A percentile compares a stretch with the other conserved stretches of the same genome.
These are phyloP conservation scores for Oreochromis tanganicae DNA, from an alignment of 2,113 vertebrate species.

Conservation along the genomic window DNA sequence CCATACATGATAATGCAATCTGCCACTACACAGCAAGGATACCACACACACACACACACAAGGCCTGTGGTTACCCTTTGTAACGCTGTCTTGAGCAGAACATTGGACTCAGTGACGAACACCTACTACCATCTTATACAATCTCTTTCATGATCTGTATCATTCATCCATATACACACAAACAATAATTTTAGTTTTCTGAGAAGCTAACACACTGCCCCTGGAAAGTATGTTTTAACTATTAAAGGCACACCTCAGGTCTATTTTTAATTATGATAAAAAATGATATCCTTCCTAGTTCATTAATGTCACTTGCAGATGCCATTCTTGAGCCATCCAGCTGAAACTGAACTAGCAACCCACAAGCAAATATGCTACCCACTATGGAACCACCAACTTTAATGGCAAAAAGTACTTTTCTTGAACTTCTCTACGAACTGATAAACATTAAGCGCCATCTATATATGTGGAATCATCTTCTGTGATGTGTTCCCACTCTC, in stretches of 20 bases:
- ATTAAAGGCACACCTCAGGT: background rate
- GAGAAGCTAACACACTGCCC: background rate
- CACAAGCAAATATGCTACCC: background rate
- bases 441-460: too few relatives aligned
- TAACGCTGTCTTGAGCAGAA: background rate
- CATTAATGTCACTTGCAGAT: background rate
- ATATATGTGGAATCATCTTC: too few relatives aligned
- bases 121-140: background rate
- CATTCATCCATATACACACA: background rate
- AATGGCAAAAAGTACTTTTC: background rate
- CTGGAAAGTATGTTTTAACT: background rate
- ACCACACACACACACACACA: background rate
- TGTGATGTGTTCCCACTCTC: too few relatives aligned
- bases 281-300: background rate
- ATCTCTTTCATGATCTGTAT: background rate
- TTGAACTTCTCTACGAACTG: too few relatives aligned
- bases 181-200: background rate
- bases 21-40: background rate
- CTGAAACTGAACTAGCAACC: background rate
- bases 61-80: background rate
- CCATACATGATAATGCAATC: conserved; percentile 38
- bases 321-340: background rate
- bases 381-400: background rate
- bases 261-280: background rate
- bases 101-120: background rate